Evolutionary conservation across 2,888 invertebrate genomes (phyloP).

Genomic region (Rosalia funebris): DNA sequence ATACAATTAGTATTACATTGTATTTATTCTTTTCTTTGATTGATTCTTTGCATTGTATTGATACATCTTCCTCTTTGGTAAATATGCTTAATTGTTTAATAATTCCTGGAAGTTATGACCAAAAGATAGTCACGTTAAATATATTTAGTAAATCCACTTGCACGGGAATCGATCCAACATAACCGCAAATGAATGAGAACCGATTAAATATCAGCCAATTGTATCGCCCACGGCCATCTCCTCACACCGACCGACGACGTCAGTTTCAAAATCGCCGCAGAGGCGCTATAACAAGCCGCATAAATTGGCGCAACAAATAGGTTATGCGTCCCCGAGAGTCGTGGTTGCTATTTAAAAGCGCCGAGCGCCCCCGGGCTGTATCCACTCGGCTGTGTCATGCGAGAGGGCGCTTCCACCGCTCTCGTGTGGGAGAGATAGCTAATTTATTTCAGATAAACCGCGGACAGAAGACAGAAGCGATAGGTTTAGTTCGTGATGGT

Average conservation of each 20-base stretch:
- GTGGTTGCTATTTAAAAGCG: constrained; percentile 3
- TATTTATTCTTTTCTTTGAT: no score
- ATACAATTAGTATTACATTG: no score
- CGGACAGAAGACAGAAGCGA: constrained; percentile 21
- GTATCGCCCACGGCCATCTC: constrained; percentile 1
- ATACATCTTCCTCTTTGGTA: no score
- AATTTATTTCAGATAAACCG: constrained; percentile 11
- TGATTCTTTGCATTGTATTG: no score
- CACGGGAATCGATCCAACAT: not conserved
- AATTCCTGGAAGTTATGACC: no score
- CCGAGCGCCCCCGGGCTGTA: constrained; percentile 6
- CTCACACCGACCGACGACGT: not conserved
- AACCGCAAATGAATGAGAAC: not conserved
- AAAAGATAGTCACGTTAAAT: no score
- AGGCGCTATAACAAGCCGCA: constrained; percentile 33
- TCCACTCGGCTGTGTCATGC: not conserved
- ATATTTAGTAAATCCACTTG: not conserved
- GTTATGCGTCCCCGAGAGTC: constrained; percentile 28
- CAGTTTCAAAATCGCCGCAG: constrained; percentile 20
- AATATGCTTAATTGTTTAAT: no score
- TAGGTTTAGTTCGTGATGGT: constrained; percentile 19
- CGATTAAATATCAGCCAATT: constrained; percentile 7
- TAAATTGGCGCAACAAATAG: constrained; percentile 38
- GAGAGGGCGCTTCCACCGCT: constrained; percentile 7
- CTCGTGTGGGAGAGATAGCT: constrained; percentile 14